Percentiles rank a stretch among this genome's conserved stretches.
Evolutionary conservation across 2,113 vertebrate species (phyloP).

Genomic region (Falco punctatus): DNA sequence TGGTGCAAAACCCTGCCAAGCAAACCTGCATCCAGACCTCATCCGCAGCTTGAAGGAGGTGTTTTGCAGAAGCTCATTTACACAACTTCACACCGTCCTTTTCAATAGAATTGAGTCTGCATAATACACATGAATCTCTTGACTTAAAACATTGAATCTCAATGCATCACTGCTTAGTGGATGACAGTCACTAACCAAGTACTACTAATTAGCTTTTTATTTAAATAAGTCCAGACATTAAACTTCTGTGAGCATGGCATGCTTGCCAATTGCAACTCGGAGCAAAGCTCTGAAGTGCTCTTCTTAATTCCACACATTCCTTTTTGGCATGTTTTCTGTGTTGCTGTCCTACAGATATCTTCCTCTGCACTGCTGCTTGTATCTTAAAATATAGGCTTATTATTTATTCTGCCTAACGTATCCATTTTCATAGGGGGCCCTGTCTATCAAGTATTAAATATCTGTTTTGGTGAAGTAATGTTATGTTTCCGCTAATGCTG

Average conservation of each 20-base stretch:
- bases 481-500: neutral
- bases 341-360: neutral
- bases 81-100: neutral
- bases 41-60: neutral
- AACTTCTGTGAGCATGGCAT: neutral
- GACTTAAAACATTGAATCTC: neutral
- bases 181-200: neutral
- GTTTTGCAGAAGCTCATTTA: neutral
- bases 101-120: neutral
- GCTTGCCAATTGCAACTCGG: neutral
- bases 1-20: neutral
- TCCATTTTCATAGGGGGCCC: neutral
- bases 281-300: neutral
- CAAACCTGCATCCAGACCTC: neutral
- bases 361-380: neutral
- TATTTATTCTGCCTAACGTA: neutral
- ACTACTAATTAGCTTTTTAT: constrained; percentile 10
- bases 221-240: neutral
- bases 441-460: neutral
- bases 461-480: neutral
- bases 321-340: neutral
- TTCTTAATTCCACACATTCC: neutral
- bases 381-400: neutral
- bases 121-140: neutral
- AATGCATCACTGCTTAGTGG: neutral